These are phyloP conservation scores for Cydia amplana DNA, from an alignment of 1,140 invertebrate species.

Conservation along the genomic window DNA sequence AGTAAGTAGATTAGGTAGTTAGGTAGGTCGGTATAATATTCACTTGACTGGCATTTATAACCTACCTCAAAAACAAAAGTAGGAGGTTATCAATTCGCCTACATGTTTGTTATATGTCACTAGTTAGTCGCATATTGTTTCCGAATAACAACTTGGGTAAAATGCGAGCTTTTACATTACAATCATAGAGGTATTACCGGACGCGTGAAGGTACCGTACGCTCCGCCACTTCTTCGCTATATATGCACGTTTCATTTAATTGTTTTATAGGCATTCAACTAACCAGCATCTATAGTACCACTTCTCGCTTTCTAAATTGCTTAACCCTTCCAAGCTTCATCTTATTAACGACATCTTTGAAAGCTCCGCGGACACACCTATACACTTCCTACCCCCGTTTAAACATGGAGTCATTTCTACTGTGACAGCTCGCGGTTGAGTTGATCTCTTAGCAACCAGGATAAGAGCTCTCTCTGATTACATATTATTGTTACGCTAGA, in stretches of 20 bases:
- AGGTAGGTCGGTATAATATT: too few species aligned
- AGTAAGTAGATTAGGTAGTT: too few species aligned
- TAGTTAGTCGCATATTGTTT: too few species aligned
- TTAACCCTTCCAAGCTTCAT: conserved; percentile 27
- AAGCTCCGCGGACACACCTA: conserved; percentile 36
- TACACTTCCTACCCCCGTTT: conserved; percentile 38
- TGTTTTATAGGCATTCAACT: neutral
- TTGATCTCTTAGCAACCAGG: neutral
- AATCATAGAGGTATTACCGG: too few species aligned
- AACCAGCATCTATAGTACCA: neutral
- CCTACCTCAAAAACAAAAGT: too few species aligned
- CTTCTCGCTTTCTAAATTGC: conserved; percentile 15
- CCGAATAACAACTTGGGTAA: too few species aligned
- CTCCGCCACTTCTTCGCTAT: too few species aligned
- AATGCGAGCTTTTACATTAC: too few species aligned
- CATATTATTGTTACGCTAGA: neutral
- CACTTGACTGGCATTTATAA: too few species aligned
- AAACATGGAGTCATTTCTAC: neutral
- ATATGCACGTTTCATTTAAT: neutral
- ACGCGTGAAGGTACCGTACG: neutral
- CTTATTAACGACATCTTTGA: conserved; percentile 6
- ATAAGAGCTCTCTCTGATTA: neutral
- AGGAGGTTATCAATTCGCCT: too few species aligned
- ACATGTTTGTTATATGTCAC: too few species aligned
- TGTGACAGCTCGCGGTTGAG: neutral